A percentile compares a stretch with the other conserved stretches of the same genome.
phyloP scores from a whole-genome alignment of 2,113 vertebrate species.

The Pelodiscus sinensis region DNA sequence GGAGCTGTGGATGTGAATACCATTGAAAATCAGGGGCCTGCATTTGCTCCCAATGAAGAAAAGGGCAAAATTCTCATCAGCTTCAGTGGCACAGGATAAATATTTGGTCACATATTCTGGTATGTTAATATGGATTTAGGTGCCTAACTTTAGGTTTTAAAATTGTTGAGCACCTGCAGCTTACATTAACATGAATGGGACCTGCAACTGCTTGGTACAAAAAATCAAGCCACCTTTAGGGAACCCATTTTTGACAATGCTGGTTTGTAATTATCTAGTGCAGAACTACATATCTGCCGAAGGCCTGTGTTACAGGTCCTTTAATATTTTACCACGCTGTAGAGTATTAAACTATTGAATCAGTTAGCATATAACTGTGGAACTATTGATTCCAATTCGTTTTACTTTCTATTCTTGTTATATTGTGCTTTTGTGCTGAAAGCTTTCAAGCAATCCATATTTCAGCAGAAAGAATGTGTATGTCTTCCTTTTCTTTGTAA shows the following conservation, averaged over 20 bases:
- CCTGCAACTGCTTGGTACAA: background rate
- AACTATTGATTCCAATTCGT: background rate
- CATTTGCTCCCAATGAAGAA: background rate
- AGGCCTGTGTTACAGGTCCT: background rate
- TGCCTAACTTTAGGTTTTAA: constrained; percentile 30
- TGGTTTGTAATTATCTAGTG: constrained; percentile 13
- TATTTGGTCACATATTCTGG: constrained; percentile 12
- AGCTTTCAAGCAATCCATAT: constrained; percentile 3
- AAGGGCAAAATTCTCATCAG: background rate
- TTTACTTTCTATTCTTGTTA: constrained; percentile 6
- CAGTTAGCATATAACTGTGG: background rate
- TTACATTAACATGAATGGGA: background rate
- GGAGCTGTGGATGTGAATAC: background rate
- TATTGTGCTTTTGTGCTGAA: background rate
- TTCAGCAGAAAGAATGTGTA: background rate
- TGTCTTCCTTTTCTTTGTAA: constrained; percentile 6
- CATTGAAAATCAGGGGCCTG: background rate
- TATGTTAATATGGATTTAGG: constrained; percentile 26
- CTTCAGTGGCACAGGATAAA: background rate
- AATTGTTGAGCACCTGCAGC: background rate
- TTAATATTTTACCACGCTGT: background rate
- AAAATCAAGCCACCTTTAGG: constrained; percentile 35
- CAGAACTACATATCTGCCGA: background rate
- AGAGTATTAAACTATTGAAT: background rate
- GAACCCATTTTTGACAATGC: background rate